Conservation (phyloP, 2,113 vertebrate genomes). For the Poeciliopsis turrubarensis region DNA sequence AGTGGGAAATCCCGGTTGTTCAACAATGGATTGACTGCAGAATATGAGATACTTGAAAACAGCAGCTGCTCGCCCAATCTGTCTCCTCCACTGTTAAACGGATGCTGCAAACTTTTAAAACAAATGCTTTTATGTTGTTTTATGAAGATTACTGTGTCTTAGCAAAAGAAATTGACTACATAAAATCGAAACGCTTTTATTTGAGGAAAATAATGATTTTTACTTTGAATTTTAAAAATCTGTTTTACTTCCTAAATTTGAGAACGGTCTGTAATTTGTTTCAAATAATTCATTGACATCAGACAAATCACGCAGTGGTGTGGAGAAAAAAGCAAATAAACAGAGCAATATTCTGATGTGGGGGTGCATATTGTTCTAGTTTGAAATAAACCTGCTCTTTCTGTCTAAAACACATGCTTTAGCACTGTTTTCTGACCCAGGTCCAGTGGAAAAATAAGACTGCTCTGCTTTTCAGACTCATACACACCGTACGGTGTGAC, state of each 20-base stretch:
- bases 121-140: constrained; percentile 81
- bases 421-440: constrained; percentile 93
- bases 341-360: constrained; percentile 89
- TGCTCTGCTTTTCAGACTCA: constrained; percentile 58
- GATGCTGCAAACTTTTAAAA: constrained; percentile 91
- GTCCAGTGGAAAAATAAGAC: constrained; percentile 61
- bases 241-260: constrained; percentile 92
- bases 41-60: constrained; percentile 85
- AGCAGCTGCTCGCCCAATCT: constrained; percentile 84
- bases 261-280: constrained; percentile 97
- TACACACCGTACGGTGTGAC: constrained; percentile 53
- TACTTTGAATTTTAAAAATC: constrained; percentile 71
- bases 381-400: constrained; percentile 99
- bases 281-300: constrained; percentile 87
- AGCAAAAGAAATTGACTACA: constrained; percentile 62
- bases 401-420: constrained; percentile 95
- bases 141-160: constrained; percentile 71
- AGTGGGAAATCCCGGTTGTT: constrained; percentile 88
- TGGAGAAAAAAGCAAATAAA: constrained; percentile 63
- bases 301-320: constrained; percentile 73
- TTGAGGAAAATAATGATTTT: constrained; percentile 56
- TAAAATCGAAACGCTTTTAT: constrained; percentile 80
- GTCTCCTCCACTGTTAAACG: constrained; percentile 85
- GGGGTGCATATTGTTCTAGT: constrained; percentile 97
- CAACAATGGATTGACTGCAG: constrained; percentile 83